Evolutionary conservation across 2,888 invertebrate species (phyloP).

Genomic region (Actias luna): DNA sequence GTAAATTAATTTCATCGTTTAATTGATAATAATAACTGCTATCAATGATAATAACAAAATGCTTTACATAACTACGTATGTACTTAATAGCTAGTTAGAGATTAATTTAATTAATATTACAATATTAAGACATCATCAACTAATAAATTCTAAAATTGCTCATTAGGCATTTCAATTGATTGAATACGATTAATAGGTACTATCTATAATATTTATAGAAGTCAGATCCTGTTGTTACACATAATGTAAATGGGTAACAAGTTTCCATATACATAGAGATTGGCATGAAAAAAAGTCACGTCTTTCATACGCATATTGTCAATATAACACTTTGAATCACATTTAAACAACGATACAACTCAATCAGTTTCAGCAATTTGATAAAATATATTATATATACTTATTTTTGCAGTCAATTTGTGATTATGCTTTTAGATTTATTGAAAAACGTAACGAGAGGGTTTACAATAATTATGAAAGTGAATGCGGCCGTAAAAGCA

Average conservation of each 20-base stretch:
- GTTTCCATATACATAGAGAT: not conserved
- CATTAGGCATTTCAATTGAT: not conserved
- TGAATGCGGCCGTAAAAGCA: constrained; percentile 39
- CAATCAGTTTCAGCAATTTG: not conserved
- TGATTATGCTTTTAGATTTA: constrained; percentile 35
- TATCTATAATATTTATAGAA: not conserved
- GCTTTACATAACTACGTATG: not conserved
- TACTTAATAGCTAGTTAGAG: not conserved
- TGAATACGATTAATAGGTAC: no score
- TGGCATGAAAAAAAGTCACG: not conserved
- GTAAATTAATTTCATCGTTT: not conserved
- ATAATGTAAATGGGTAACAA: not conserved
- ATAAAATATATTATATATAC: no score
- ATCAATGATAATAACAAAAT: not conserved
- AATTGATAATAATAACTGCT: not conserved
- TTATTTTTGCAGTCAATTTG: constrained; percentile 25
- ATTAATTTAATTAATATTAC: not conserved
- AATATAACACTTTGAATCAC: not conserved
- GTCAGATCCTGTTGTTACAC: not conserved
- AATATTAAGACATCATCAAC: not conserved
- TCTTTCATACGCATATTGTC: not conserved
- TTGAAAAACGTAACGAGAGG: constrained; percentile 47
- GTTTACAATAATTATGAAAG: constrained; percentile 49
- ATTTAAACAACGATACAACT: not conserved
- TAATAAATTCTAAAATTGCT: not conserved